Evolutionary conservation across 2,797 vertebrate genomes (phyloP).

Genomic region (Naso thynnoides): DNA sequence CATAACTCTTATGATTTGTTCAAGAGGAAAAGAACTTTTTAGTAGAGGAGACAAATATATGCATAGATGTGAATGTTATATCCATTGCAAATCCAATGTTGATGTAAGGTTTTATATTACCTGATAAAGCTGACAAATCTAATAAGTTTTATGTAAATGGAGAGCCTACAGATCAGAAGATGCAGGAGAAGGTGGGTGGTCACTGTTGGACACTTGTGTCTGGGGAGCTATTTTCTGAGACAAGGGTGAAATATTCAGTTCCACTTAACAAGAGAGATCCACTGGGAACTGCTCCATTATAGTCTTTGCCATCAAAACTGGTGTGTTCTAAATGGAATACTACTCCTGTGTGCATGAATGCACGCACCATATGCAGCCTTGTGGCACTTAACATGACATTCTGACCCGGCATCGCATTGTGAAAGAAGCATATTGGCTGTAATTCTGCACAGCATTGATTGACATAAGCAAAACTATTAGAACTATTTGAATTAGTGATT

Average conservation of each 20-base stretch:
- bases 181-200: neutral
- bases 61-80: neutral
- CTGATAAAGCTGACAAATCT: neutral
- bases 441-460: neutral
- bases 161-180: neutral
- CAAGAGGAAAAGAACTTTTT: neutral
- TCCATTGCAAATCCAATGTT: neutral
- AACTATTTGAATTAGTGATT: neutral
- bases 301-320: neutral
- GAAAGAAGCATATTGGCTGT: neutral
- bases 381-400: neutral
- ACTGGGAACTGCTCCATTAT: neutral
- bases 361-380: neutral
- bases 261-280: neutral
- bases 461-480: neutral
- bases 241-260: neutral
- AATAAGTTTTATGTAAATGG: neutral
- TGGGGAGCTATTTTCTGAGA: neutral
- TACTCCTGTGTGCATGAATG: neutral
- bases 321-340: neutral
- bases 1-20: neutral
- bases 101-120: neutral
- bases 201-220: neutral
- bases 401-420: neutral
- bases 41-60: neutral